A percentile compares a stretch with the other conserved stretches of the same genome.
Evolutionary conservation across 2,888 invertebrate genomes (phyloP).

Genomic region (Leptopilina drosophilae): DNA sequence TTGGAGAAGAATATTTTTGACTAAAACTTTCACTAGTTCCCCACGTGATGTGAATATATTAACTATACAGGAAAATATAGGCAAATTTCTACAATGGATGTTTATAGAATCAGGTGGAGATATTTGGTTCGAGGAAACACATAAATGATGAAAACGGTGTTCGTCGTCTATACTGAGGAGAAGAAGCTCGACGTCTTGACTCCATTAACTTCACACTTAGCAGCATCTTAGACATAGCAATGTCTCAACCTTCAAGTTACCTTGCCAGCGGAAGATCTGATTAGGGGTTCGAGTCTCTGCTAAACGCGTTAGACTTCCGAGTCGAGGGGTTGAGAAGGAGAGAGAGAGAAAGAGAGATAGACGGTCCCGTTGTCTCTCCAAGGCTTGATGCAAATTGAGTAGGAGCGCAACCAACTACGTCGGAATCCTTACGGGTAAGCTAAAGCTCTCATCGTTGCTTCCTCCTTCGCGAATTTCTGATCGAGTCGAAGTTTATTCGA

Average conservation of each 20-base stretch:
- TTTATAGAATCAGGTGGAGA: constrained; percentile 27
- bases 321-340: constrained; percentile 48
- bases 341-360: background rate
- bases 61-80: too few relatives aligned
- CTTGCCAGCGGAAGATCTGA: constrained; percentile 73
- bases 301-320: constrained; percentile 75
- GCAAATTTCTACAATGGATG: background rate
- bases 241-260: constrained; percentile 57
- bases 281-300: constrained; percentile 76
- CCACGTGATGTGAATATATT: too few relatives aligned
- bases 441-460: constrained; percentile 47
- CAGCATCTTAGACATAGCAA: constrained; percentile 65
- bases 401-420: constrained; percentile 60
- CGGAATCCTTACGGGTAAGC: constrained; percentile 47
- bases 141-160: constrained; percentile 38
- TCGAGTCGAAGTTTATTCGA: constrained; percentile 69
- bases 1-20: too few relatives aligned
- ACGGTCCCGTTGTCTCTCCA: constrained; percentile 45
- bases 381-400: constrained; percentile 75
- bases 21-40: too few relatives aligned
- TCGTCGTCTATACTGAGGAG: constrained; percentile 32
- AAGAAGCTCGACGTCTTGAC: constrained; percentile 70
- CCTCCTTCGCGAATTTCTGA: constrained; percentile 66
- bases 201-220: constrained; percentile 77
- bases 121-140: constrained; percentile 26